Evolutionary conservation across 2,888 invertebrate species (phyloP).

Genomic region (Axea sp.): DNA sequence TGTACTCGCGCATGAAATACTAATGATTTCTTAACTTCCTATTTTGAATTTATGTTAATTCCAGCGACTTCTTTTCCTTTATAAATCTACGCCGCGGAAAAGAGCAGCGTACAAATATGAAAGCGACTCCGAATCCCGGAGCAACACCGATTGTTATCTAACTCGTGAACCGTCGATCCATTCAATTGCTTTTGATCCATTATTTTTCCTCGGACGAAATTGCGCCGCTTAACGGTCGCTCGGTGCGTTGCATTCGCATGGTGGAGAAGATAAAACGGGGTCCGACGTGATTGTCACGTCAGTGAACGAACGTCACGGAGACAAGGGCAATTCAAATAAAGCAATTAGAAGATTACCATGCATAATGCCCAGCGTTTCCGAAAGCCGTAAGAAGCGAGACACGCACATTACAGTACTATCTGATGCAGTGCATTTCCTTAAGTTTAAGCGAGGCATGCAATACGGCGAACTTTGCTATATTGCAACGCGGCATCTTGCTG

Average conservation of each 20-base stretch:
- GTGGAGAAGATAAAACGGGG: slow-evolving; percentile 20
- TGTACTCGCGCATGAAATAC: slow-evolving; percentile 40
- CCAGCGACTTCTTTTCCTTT: slow-evolving; percentile 36
- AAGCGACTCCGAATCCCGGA: no score
- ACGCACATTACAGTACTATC: slow-evolving; percentile 70
- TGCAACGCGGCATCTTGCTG: slow-evolving; percentile 65
- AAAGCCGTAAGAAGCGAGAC: slow-evolving; percentile 69
- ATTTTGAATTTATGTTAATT: slow-evolving; percentile 38
- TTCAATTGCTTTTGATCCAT: no score
- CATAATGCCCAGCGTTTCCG: slow-evolving; percentile 71
- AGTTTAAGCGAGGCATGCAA: slow-evolving; percentile 71
- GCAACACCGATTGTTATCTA: no score
- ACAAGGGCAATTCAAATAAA: slow-evolving; percentile 69
- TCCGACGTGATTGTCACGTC: slow-evolving; percentile 38
- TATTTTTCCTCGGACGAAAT: no score
- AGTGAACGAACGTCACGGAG: slow-evolving; percentile 30
- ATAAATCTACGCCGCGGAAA: slow-evolving; percentile 22
- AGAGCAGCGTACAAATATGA: slow-evolving; percentile 40
- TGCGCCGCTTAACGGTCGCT: no score
- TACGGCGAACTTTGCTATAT: slow-evolving; percentile 67
- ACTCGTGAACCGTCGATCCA: no score
- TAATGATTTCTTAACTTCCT: slow-evolving; percentile 28
- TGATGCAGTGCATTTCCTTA: slow-evolving; percentile 71
- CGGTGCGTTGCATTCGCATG: slow-evolving; percentile 16
- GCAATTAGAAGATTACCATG: slow-evolving; percentile 75